phyloP scores from a whole-genome alignment of 2,888 invertebrate species.

The Diplazon laetatorius region DNA sequence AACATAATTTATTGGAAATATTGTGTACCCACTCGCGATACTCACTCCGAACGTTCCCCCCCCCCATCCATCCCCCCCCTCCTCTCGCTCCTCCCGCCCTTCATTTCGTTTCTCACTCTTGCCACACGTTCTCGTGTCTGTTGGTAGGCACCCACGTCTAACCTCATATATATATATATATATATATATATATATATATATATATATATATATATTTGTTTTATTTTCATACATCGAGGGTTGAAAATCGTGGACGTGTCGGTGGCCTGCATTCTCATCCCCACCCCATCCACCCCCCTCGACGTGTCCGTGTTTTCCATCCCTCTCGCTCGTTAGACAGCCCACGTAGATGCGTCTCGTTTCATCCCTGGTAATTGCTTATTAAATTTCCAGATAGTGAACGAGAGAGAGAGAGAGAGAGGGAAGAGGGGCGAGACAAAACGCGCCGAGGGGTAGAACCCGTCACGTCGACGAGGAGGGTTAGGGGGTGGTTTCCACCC shows the following conservation, averaged over 20 bases:
- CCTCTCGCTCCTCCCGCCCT: slow-evolving; percentile 30
- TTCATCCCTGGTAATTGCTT: slow-evolving; percentile 80
- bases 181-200: too few relatives aligned
- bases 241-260: not conserved
- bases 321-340: slow-evolving; percentile 71
- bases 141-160: not conserved
- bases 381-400: slow-evolving; percentile 77
- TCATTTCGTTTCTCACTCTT: slow-evolving; percentile 2
- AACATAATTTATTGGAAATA: slow-evolving; percentile 77
- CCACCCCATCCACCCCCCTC: slow-evolving; percentile 41
- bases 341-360: slow-evolving; percentile 79
- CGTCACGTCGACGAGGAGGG: slow-evolving; percentile 63
- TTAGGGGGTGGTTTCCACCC: slow-evolving; percentile 49
- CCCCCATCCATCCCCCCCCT: slow-evolving; percentile 35
- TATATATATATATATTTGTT: slow-evolving; percentile 18
- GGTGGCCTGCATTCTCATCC: slow-evolving; percentile 24
- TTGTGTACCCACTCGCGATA: slow-evolving; percentile 80
- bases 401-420: slow-evolving; percentile 58
- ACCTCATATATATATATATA: not conserved
- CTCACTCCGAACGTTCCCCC: slow-evolving; percentile 57
- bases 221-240: slow-evolving; percentile 8
- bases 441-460: slow-evolving; percentile 10
- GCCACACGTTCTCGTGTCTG: slow-evolving; percentile 6
- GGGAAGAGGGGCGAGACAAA: slow-evolving; percentile 12
- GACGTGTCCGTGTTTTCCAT: slow-evolving; percentile 45